Base-by-base conservation (phyloP, 2,797 vertebrate genomes). In the Sphenopsis melanotis region DNA sequence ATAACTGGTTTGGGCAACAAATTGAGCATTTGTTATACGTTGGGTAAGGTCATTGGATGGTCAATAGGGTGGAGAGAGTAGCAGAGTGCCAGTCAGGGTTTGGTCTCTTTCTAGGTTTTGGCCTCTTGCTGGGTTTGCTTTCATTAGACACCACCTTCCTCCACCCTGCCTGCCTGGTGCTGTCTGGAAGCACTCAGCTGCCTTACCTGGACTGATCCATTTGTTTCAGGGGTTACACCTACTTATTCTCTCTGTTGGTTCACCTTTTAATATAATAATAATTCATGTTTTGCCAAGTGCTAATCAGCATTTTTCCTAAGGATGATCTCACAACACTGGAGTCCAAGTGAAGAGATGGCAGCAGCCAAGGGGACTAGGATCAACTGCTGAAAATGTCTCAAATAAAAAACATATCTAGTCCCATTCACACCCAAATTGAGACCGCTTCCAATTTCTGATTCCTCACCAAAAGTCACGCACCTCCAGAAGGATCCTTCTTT, bases 1-100 rank as follows among this genome's bases (percentile, higher is more conserved):
- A n/a, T 11, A 55, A 36, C 4, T 34, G 30, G 15, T 76, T 60
- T 5, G 8, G 60, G 8, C 15, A 74, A 36, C 7, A 79, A 77
- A 60, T 0, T 0, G 6, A 49, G 57, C 3, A 1, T 46, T 87
- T 83, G 7, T 56, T 74, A 10, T 23, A 56, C 23, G 3, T 3
- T 74, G 26, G 5, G 3, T 42, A 64, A 57, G 12, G 32, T 36
- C 37, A 32, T 49, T 30, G 46, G 19, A 36, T 29, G 23, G 15
- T 47, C 47, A 37, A 4, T 15, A 50, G 46, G 15, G 15, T 20
- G 1, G 6, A 55, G 1, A 68, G 30, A 36, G 8, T 36, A 59
- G 14, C 32, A 34, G 64, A 68, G 19, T 41, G 46, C 6, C 77
- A 29, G 21, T 3, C 8, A 27, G 8, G 23, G 30, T 42, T 69